Evolutionary conservation across 2,113 vertebrate species (phyloP).

Genomic region (Brachionichthys hirsutus): DNA sequence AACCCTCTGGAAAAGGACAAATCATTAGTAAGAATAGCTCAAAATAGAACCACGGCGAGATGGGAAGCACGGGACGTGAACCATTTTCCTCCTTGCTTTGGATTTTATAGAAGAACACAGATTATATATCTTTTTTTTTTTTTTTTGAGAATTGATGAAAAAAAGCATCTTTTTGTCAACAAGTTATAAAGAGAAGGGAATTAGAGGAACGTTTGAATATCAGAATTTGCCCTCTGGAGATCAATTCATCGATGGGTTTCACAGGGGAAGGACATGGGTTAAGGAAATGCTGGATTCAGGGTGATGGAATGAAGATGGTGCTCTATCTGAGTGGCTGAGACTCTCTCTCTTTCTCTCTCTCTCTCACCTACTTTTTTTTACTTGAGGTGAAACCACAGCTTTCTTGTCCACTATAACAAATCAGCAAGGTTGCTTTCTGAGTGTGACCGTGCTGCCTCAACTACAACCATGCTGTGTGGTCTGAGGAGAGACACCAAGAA

Average conservation of each 20-base stretch:
- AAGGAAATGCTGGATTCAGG: conserved; percentile 17
- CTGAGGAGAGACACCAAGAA: conserved; percentile 76
- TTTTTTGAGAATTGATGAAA: conserved; percentile 19
- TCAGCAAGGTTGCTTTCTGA: conserved; percentile 43
- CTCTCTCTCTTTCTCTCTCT: conserved; percentile 11
- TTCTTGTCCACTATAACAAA: conserved; percentile 24
- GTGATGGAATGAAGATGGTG: conserved; percentile 40
- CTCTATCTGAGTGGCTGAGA: conserved; percentile 45
- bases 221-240: conserved; percentile 25
- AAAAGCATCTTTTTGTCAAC: conserved; percentile 7
- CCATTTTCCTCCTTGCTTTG: conserved; percentile 28
- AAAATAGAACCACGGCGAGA: conserved; percentile 36
- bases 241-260: conserved; percentile 3
- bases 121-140: conserved; percentile 4
- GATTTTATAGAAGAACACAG: conserved; percentile 35
- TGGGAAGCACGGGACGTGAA: conserved; percentile 41
- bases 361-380: conserved; percentile 11
- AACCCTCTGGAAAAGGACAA: conserved; percentile 58
- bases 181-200: conserved; percentile 25
- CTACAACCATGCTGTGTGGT: conserved; percentile 78
- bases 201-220: conserved; percentile 25
- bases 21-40: conserved; percentile 49
- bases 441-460: conserved; percentile 50
- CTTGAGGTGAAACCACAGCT: conserved; percentile 37
- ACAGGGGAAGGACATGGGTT: conserved; percentile 16